Conservation (phyloP, 2,113 vertebrate species). For the Hippocampus zosterae region DNA sequence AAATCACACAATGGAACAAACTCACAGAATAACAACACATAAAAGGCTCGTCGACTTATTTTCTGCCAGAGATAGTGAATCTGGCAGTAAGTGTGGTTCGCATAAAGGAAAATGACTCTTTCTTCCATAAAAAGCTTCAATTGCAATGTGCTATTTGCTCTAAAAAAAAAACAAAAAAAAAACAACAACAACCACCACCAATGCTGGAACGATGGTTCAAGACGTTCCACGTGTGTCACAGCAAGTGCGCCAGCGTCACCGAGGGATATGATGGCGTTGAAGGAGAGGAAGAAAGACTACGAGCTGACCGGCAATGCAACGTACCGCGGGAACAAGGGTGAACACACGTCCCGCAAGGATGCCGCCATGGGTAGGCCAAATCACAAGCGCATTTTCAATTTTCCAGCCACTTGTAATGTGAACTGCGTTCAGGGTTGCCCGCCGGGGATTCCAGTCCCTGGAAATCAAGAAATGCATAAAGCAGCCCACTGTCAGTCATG, state of each 20-base stretch:
- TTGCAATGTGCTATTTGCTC: background rate
- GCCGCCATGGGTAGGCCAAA: constrained; percentile 82
- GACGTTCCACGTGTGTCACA: constrained; percentile 42
- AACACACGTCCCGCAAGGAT: constrained; percentile 95
- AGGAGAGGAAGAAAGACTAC: constrained; percentile 94
- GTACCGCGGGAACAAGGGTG: constrained; percentile 91
- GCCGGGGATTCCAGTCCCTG: background rate
- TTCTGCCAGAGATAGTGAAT: background rate
- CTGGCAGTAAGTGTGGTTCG: background rate
- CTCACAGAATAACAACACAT: background rate
- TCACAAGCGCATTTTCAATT: background rate
- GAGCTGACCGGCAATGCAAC: constrained; percentile 88
- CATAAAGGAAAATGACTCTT: background rate
- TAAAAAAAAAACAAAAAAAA: background rate
- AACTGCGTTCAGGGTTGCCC: background rate
- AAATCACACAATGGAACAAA: background rate
- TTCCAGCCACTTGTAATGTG: background rate
- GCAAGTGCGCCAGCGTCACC: constrained; percentile 96
- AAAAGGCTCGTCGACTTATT: background rate
- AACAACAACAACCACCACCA: no score
- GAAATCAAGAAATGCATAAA: background rate
- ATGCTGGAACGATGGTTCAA: constrained; percentile 17
- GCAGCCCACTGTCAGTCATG: background rate
- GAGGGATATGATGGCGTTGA: constrained; percentile 94
- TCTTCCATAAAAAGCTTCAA: background rate